Evolutionary conservation across 2,888 invertebrate species (phyloP), one percentile per base, ranked within the genome.

Genomic region (Philereme transversata): DNA sequence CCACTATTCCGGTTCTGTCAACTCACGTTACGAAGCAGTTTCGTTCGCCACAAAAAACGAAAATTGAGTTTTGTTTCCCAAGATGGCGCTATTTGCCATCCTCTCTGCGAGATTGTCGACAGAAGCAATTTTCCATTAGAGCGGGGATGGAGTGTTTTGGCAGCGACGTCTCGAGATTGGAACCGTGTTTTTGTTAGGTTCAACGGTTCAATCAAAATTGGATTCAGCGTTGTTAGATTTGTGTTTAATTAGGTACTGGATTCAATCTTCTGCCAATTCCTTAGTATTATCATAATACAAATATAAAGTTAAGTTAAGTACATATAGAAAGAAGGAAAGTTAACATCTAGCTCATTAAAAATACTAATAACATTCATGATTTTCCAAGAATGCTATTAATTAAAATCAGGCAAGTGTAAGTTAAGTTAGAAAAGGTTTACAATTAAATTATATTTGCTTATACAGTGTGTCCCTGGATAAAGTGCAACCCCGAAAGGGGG

Each of bases 101-200:
- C 82, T 81, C 83, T 87, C 79, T 69, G 75, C 77, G 81, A 84
- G 88, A 88, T 87, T 88, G 83, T 78, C 72, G 72, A 64, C 72
- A 71, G 75, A 76, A 71, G 76, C 80, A 78, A 79, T 83, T 87
- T 86, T 83, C 85, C 86, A 87, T 87, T 86, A 88, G 76, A 75
- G 52, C 40, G 57, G 36, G 54, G 62, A 60, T 50, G 38, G 74
- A 75, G 77, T 83, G 85, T 84, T 86, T 74, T 82, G 75, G 69
- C 74, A 84, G 77, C 77, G 73, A 61, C 67, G 69, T 68, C 78
- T 74, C 74, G 79, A 82, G 87, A 86, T 87, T 87, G 83, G 54
- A 83, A 80, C 81, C 79, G 77, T 82, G 83, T 83, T 84, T 79
- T 78, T 69, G 52, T 63, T 56, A 7, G 72, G 70, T 76, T 85